Evolutionary conservation across 1,140 invertebrate species (phyloP).

Genomic region (Cryptotermes secundus): DNA sequence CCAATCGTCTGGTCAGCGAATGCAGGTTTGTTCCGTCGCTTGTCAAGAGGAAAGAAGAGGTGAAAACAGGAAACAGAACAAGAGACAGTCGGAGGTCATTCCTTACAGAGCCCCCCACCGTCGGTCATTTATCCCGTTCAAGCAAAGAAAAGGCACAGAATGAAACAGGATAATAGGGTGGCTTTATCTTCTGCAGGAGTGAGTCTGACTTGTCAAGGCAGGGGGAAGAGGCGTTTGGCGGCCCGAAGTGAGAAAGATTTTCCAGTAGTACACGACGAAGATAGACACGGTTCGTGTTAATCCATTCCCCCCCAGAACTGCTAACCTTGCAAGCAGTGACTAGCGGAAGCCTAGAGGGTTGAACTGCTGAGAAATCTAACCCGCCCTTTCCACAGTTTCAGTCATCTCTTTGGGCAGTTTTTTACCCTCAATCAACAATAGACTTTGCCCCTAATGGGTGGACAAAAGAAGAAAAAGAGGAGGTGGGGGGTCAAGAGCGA

Average conservation of each 20-base stretch:
- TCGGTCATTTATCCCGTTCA: constrained; percentile 33
- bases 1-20: background rate
- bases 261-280: background rate
- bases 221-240: background rate
- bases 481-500: background rate
- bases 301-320: constrained; percentile 31
- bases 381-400: background rate
- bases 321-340: constrained; percentile 28
- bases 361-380: background rate
- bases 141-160: constrained; percentile 30
- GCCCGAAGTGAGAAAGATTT: background rate
- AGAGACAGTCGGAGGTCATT: background rate
- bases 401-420: constrained; percentile 23
- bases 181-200: constrained; percentile 34
- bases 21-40: background rate
- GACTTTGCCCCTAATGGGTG: constrained; percentile 16
- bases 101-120: background rate
- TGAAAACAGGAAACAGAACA: constrained; percentile 1
- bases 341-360: background rate
- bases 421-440: constrained; percentile 28
- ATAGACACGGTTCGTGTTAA: constrained; percentile 10
- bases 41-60: background rate
- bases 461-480: background rate
- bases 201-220: background rate
- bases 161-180: constrained; percentile 35